Percentiles rank a stretch among this genome's conserved stretches.
Evolutionary conservation across 1,140 invertebrate species (phyloP).

Genomic region (Anastrepha ludens): DNA sequence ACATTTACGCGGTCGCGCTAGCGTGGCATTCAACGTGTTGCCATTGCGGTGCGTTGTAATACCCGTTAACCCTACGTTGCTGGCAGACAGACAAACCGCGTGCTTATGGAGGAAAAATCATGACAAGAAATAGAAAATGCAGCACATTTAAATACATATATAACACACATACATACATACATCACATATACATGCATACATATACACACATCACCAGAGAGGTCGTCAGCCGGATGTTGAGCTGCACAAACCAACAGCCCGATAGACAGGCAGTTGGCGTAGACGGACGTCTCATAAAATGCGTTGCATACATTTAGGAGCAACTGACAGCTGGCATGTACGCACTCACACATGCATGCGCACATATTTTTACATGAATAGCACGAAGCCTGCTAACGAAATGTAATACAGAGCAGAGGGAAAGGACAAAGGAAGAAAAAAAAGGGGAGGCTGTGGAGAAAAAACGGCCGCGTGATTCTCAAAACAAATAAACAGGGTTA

Average conservation of each 20-base stretch:
- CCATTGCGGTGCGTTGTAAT: slow-evolving; percentile 15
- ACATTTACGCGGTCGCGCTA: not conserved
- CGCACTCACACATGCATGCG: not conserved
- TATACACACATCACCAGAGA: not conserved
- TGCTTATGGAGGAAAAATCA: not conserved
- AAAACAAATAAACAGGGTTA: slow-evolving; percentile 26
- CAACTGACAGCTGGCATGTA: not conserved
- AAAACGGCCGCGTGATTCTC: not conserved
- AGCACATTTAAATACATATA: not conserved
- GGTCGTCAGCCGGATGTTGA: slow-evolving; percentile 17
- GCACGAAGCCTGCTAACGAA: not conserved
- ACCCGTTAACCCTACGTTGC: not conserved
- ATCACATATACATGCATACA: not conserved
- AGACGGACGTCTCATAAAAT: slow-evolving; percentile 29
- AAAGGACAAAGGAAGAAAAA: not conserved
- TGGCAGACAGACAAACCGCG: not conserved
- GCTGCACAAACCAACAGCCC: not conserved
- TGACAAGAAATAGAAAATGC: not conserved
- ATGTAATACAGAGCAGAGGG: not conserved
- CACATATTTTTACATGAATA: not conserved
- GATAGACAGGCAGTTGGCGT: not conserved
- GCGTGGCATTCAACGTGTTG: slow-evolving; percentile 28
- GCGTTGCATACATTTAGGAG: slow-evolving; percentile 44
- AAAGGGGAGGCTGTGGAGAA: not conserved
- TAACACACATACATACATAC: not conserved